Base-by-base conservation (phyloP, 2,888 invertebrate species). In the Nasonia oneida region DNA sequence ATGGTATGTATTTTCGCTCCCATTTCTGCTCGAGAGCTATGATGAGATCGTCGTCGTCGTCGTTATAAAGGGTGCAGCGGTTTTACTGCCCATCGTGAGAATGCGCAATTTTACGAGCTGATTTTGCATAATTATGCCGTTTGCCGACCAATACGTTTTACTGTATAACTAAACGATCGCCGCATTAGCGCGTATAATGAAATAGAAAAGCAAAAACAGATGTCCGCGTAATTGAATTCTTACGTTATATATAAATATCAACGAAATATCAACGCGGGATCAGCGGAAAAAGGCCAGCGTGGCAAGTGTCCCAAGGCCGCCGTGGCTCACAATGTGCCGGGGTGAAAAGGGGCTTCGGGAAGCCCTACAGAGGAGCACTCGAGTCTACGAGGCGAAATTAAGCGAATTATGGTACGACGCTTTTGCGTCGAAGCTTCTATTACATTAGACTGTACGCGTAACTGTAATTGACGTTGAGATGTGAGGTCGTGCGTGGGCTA, bases 311-410 rank as follows among this genome's bases (percentile, higher is more conserved):
- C 5, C 70, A 71, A 71, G 70, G 70, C 18, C 70, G 39, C 18
- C 70, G 67, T 14, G 14, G 29, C 15, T 4, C 5, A 15, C 6
- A 53, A 53, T 18, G 23, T 61, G 57, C 23, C 18, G 6, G 53
- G 53, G 15, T 6, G 18, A 3, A 53, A n/a, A 61, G 73, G 74
- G 84, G 81, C 84, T 84, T 84, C 84, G 67, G 18, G 84, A 84
- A 84, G 76, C 81, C 84, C 84, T 61, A n/a, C 10, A 23, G 10
- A 5, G 6, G n/a, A 3, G n/a, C 39, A 3, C 50, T 10, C 50
- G 33, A 18, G 42, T 10, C 74, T 33, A 80, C 73, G 23, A 73
- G 47, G 67, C 57, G 64, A 84, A 84, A 79, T 79, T 84, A 79
- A 74, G 39, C 29, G 83, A 78, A 83, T 83, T 83, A 78, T 42